Conservation (phyloP, 1,140 invertebrate genomes). For the Drosophila bipectinata region DNA sequence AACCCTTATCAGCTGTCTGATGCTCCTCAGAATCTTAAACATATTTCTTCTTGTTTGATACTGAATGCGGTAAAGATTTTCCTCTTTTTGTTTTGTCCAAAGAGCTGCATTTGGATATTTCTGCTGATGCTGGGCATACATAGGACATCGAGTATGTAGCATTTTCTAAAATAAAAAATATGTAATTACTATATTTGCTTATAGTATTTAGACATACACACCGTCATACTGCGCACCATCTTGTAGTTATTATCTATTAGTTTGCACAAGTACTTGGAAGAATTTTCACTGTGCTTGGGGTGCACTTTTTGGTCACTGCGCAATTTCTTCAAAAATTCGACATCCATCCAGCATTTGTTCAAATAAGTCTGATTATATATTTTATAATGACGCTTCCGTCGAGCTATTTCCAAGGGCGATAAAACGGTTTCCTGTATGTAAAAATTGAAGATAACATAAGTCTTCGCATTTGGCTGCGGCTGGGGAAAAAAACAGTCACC, state of each 20-base stretch:
- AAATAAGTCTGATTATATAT: slow-evolving; percentile 73
- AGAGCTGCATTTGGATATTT: slow-evolving; percentile 46
- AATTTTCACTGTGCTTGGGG: slow-evolving; percentile 30
- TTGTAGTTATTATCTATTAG: slow-evolving; percentile 50
- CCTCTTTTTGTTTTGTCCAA: slow-evolving; percentile 31
- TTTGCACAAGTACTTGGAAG: slow-evolving; percentile 29
- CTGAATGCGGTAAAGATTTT: slow-evolving; percentile 67
- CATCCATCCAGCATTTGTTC: slow-evolving; percentile 61
- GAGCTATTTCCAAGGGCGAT: slow-evolving; percentile 61
- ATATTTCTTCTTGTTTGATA: slow-evolving; percentile 75
- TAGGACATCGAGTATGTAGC: slow-evolving; percentile 69
- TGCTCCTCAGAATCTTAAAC: slow-evolving; percentile 60
- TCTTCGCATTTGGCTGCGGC: not conserved
- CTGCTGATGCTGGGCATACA: slow-evolving; percentile 45
- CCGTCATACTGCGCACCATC: slow-evolving; percentile 40
- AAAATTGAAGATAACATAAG: not conserved
- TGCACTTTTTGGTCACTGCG: slow-evolving; percentile 50
- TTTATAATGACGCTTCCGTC: slow-evolving; percentile 55
- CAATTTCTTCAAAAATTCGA: slow-evolving; percentile 57
- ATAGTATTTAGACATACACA: not conserved
- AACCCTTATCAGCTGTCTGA: slow-evolving; percentile 34
- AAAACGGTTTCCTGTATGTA: slow-evolving; percentile 40
- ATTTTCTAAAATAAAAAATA: slow-evolving; percentile 65
- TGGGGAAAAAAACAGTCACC: slow-evolving; percentile 23
- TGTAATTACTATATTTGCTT: not conserved